Conservation (phyloP, 2,113 vertebrate species). For the Sapayoa aenigma region DNA sequence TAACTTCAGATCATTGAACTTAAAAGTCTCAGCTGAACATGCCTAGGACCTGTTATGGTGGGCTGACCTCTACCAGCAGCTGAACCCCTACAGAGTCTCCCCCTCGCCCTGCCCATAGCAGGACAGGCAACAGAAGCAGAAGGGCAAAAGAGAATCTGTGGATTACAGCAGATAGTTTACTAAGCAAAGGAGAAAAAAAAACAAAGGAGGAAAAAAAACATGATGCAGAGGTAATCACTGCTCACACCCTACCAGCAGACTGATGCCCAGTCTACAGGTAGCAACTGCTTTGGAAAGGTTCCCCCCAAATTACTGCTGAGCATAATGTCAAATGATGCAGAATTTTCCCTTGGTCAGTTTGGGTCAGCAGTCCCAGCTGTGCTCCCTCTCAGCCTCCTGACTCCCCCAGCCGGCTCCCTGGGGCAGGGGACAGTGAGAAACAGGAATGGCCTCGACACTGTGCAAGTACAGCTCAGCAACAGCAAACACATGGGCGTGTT, state of each 20-base stretch:
- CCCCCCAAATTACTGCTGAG: fast-evolving
- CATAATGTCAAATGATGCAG: not conserved
- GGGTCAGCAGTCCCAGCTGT: not conserved
- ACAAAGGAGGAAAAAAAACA: too few relatives aligned
- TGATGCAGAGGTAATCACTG: not conserved
- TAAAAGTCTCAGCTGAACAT: not conserved
- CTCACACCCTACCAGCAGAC: not conserved
- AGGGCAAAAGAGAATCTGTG: not conserved
- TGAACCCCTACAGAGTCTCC: not conserved
- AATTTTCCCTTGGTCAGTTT: not conserved
- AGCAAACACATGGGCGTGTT: not conserved
- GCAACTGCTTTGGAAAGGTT: not conserved
- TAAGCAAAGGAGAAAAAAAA: fast-evolving
- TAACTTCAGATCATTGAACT: not conserved
- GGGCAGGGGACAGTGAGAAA: not conserved
- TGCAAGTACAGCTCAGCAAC: not conserved
- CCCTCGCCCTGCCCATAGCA: not conserved
- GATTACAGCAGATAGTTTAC: not conserved
- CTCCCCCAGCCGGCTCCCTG: not conserved
- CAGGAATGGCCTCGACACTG: not conserved
- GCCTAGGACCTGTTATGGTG: fast-evolving
- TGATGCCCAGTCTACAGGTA: not conserved
- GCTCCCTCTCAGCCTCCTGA: not conserved
- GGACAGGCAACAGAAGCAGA: not conserved
- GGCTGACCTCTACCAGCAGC: not conserved